Percentiles rank a stretch among this genome's conserved stretches.
phyloP scores from a whole-genome alignment of 2,888 invertebrate genomes.

The Suillia variegata region DNA sequence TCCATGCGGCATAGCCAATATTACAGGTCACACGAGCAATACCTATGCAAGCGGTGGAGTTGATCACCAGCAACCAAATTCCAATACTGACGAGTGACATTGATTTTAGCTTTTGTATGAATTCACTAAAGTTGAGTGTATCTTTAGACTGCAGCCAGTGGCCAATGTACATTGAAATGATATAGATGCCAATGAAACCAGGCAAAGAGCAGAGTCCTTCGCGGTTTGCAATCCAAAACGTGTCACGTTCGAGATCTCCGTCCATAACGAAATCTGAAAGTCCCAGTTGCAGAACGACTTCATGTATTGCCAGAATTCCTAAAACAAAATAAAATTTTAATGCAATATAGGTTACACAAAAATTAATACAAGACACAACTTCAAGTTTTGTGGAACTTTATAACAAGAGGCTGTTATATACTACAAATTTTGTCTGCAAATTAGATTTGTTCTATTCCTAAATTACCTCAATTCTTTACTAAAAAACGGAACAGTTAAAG shows the following conservation, averaged over 20 bases:
- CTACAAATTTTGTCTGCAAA: too few relatives aligned
- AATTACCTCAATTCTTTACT: too few relatives aligned
- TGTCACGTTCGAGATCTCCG: constrained; percentile 63
- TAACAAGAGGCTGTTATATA: not conserved
- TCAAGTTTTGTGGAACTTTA: too few relatives aligned
- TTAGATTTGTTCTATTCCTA: too few relatives aligned
- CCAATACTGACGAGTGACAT: constrained; percentile 41
- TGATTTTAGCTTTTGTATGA: constrained; percentile 41
- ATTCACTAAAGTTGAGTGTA: constrained; percentile 39
- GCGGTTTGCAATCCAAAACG: constrained; percentile 78
- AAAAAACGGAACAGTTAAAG: too few relatives aligned
- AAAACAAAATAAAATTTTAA: constrained; percentile 11
- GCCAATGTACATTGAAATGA: constrained; percentile 71
- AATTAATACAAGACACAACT: not conserved
- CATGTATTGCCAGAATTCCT: constrained; percentile 70
- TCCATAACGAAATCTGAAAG: constrained; percentile 76
- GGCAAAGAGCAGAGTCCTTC: constrained; percentile 87
- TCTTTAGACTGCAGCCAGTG: constrained; percentile 63
- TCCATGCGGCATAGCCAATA: constrained; percentile 79
- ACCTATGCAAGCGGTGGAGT: constrained; percentile 64
- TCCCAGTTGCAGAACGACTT: constrained; percentile 68
- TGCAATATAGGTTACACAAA: not conserved
- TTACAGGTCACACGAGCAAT: constrained; percentile 85
- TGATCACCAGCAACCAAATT: constrained; percentile 62
- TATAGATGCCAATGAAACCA: constrained; percentile 85